These are phyloP conservation scores for Anabas testudineus DNA, from an alignment of 2,797 vertebrate genomes.

Conservation along the genomic window DNA sequence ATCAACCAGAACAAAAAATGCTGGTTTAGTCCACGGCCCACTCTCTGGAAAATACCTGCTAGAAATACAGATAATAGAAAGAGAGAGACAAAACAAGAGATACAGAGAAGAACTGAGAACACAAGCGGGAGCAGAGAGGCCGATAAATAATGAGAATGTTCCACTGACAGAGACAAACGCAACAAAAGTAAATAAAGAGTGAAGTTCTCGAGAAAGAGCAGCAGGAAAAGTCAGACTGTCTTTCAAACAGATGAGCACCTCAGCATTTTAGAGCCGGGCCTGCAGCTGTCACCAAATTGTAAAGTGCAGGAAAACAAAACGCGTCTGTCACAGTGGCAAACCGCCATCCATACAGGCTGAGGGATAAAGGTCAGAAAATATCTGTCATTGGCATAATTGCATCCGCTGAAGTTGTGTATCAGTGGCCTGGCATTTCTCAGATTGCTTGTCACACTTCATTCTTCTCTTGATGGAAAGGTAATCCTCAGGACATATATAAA, in stretches of 20 bases:
- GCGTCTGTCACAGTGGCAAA: slow-evolving; percentile 54
- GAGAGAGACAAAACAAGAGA: slow-evolving; percentile 32
- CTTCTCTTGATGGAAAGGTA: slow-evolving; percentile 81
- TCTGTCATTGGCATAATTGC: slow-evolving; percentile 84
- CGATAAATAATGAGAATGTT: slow-evolving; percentile 51
- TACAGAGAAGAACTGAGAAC: slow-evolving; percentile 10
- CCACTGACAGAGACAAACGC: slow-evolving; percentile 40
- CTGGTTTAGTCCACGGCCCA: slow-evolving; percentile 82
- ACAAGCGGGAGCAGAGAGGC: slow-evolving; percentile 26
- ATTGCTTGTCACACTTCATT: slow-evolving; percentile 86
- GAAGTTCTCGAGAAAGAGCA: slow-evolving; percentile 33
- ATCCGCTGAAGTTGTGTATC: slow-evolving; percentile 75
- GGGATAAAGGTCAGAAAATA: slow-evolving; percentile 82
- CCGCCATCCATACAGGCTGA: slow-evolving; percentile 58
- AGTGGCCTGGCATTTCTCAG: slow-evolving; percentile 64
- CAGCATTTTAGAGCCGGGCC: slow-evolving; percentile 51
- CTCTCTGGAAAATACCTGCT: slow-evolving; percentile 78
- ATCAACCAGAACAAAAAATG: slow-evolving; percentile 85
- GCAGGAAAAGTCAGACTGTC: slow-evolving; percentile 65
- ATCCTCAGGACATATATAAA: slow-evolving; percentile 68
- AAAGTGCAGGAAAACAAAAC: slow-evolving; percentile 71
- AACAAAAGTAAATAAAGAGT: slow-evolving; percentile 43
- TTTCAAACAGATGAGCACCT: slow-evolving; percentile 63
- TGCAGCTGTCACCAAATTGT: slow-evolving; percentile 50
- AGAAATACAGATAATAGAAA: slow-evolving; percentile 43